These are phyloP conservation scores for Rhinoderma darwinii DNA, from an alignment of 2,113 vertebrate species.

Conservation along the genomic window DNA sequence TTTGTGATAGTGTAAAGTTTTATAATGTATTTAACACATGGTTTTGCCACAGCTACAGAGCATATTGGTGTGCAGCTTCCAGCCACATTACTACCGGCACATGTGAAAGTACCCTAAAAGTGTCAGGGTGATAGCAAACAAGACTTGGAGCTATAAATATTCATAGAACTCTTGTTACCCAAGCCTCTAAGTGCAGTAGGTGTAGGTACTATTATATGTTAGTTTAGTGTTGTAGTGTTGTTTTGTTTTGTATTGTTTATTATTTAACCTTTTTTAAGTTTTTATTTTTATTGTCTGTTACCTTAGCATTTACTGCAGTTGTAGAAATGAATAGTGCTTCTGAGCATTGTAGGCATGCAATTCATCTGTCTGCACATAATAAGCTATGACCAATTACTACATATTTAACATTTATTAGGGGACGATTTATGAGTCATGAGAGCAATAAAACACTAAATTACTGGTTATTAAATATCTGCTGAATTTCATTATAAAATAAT, in stretches of 20 bases:
- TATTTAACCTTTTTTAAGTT: too few relatives aligned
- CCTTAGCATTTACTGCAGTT: neutral
- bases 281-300: neutral
- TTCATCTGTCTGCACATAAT: neutral
- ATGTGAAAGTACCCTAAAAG: too few relatives aligned
- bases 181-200: neutral
- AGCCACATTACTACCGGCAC: too few relatives aligned
- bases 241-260: neutral
- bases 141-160: too few relatives aligned
- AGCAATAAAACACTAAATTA: neutral
- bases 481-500: constrained; percentile 7
- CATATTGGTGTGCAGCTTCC: too few relatives aligned
- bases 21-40: too few relatives aligned
- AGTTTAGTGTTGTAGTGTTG: neutral
- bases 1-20: too few relatives aligned
- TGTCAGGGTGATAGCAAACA: too few relatives aligned
- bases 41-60: too few relatives aligned
- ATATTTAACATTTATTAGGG: neutral
- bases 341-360: neutral
- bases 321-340: neutral
- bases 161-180: too few relatives aligned
- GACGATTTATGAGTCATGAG: neutral
- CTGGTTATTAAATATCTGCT: neutral
- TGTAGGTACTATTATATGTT: neutral
- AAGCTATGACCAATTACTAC: neutral